Percentiles rank a stretch among this genome's conserved stretches.
phyloP scores from a whole-genome alignment of 2,888 invertebrate species.

The Amiota communis region DNA sequence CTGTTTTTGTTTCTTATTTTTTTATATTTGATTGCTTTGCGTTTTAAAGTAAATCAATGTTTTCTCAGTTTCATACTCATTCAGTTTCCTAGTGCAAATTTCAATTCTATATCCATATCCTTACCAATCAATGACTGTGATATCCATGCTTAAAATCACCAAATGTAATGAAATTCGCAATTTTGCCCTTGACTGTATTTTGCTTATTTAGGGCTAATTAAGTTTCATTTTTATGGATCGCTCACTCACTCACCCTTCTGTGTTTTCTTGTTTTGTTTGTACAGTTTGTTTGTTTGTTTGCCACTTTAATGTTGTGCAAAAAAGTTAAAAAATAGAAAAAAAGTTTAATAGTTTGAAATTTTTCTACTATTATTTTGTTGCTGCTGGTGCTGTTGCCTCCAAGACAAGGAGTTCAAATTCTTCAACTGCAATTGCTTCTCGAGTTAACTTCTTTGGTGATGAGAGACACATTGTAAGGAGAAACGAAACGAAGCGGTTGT shows the following conservation, averaged over 20 bases:
- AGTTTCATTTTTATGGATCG: conserved; percentile 48
- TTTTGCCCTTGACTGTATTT: conserved; percentile 39
- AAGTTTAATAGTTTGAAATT: conserved; percentile 15
- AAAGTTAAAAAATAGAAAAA: background rate
- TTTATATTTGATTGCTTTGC: background rate
- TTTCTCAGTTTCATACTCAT: conserved; percentile 52
- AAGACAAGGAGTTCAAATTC: too few relatives aligned
- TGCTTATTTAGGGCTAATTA: conserved; percentile 55
- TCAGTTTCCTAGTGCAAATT: background rate
- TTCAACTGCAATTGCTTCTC: conserved; percentile 3
- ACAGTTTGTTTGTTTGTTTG: background rate
- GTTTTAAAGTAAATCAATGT: conserved; percentile 52
- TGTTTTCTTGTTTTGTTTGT: background rate
- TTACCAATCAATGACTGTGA: conserved; percentile 2
- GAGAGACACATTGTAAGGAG: too few relatives aligned
- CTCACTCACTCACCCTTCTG: conserved; percentile 17
- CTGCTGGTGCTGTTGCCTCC: background rate
- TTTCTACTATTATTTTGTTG: conserved; percentile 10
- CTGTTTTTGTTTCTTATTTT: too few relatives aligned
- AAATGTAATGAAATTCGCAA: conserved; percentile 15
- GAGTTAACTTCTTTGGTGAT: conserved; percentile 2
- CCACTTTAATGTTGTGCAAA: conserved; percentile 17
- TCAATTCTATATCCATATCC: background rate
- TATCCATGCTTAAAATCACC: background rate
- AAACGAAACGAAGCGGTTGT: background rate